These are phyloP conservation scores for Eretmochelys imbricata DNA, from an alignment of 2,113 vertebrate species.

Conservation along the genomic window DNA sequence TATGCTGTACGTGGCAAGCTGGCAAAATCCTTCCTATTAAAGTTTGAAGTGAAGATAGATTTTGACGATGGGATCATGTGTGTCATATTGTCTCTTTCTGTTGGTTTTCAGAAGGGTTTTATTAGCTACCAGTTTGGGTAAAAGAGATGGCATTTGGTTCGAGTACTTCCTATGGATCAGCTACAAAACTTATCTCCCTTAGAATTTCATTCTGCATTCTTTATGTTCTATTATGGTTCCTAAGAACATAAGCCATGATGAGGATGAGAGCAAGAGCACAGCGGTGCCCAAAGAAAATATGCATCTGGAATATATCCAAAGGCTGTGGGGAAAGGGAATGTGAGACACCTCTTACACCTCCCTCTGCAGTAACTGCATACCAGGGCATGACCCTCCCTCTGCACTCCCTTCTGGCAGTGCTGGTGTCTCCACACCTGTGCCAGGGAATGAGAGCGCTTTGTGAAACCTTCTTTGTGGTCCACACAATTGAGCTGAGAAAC, in stretches of 20 bases:
- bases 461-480: neutral
- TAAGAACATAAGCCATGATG: neutral
- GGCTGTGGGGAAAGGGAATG: neutral
- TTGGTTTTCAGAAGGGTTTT: neutral
- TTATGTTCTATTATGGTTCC: neutral
- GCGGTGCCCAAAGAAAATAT: neutral
- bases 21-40: neutral
- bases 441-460: neutral
- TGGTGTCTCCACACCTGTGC: neutral
- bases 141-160: neutral
- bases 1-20: neutral
- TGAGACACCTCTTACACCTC: neutral
- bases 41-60: constrained; percentile 5
- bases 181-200: neutral
- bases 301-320: neutral
- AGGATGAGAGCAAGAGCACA: neutral
- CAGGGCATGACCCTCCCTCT: fast-evolving
- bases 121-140: neutral
- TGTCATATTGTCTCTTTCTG: neutral
- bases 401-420: neutral
- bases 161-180: neutral
- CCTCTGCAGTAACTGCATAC: neutral
- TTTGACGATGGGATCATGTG: neutral
- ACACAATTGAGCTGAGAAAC: neutral
- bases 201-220: neutral